A percentile compares a stretch with the other conserved stretches of the same genome.
Conservation (phyloP, 53 echinoderm and acorn worm genomes). For the Pentamera pediparva region DNA sequence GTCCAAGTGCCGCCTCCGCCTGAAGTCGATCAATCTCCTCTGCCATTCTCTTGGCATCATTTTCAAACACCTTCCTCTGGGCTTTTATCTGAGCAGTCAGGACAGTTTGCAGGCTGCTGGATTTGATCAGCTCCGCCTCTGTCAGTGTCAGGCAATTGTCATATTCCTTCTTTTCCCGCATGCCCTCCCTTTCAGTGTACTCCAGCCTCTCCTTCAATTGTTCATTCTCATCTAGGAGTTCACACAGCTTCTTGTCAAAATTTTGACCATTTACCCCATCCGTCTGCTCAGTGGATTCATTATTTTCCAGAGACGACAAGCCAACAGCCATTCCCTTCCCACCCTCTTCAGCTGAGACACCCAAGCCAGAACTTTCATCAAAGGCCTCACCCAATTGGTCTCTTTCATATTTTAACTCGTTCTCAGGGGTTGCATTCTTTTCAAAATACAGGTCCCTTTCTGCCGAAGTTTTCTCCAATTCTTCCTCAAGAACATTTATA, state of each 20-base stretch:
- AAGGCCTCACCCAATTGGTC: too few relatives aligned
- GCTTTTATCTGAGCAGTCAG: slow-evolving; percentile 46
- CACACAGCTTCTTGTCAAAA: too few relatives aligned
- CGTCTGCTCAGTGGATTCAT: too few relatives aligned
- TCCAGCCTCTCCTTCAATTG: slow-evolving; percentile 38
- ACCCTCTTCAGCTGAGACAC: too few relatives aligned
- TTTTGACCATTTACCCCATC: too few relatives aligned
- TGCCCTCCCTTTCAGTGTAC: slow-evolving; percentile 39
- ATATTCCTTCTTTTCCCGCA: slow-evolving; percentile 39
- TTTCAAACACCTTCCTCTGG: slow-evolving; percentile 45
- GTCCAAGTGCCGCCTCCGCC: too few relatives aligned
- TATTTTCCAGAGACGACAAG: too few relatives aligned
- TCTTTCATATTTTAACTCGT: slow-evolving; percentile 14
- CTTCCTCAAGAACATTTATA: not conserved
- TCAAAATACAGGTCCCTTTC: slow-evolving; percentile 14
- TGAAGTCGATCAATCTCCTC: not conserved
- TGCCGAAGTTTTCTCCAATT: not conserved
- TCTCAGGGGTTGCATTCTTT: slow-evolving; percentile 6
- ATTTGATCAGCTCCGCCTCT: slow-evolving; percentile 28
- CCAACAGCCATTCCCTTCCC: too few relatives aligned
- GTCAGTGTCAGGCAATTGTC: slow-evolving; percentile 24
- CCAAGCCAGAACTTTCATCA: too few relatives aligned
- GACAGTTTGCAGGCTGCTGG: slow-evolving; percentile 36
- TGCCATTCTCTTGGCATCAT: slow-evolving; percentile 1
- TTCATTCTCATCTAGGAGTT: slow-evolving; percentile 40